These are phyloP conservation scores for Pseudomugil tenellus DNA, from an alignment of 2,797 vertebrate species.

Conservation along the genomic window DNA sequence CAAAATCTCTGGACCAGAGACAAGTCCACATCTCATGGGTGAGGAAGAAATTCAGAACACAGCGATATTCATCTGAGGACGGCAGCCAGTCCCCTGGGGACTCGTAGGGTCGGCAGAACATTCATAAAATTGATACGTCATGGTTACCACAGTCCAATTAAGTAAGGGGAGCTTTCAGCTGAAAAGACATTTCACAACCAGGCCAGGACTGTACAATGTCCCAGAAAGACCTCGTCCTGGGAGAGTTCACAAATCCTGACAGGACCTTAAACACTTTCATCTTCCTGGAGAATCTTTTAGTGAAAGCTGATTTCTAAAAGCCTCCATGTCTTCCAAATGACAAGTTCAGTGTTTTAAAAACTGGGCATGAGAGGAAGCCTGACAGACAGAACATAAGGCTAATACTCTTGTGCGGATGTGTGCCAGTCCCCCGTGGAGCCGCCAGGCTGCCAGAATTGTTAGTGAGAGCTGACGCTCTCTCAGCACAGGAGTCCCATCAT, in stretches of 20 bases:
- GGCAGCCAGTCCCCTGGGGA: slow-evolving; percentile 59
- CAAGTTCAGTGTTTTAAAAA: slow-evolving; percentile 44
- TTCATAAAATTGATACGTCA: slow-evolving; percentile 51
- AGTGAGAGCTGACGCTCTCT: slow-evolving; percentile 57
- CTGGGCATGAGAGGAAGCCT: slow-evolving; percentile 46
- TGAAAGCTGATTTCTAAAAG: slow-evolving; percentile 51
- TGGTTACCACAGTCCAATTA: slow-evolving; percentile 48
- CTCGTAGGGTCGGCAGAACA: slow-evolving; percentile 34
- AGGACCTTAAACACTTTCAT: slow-evolving; percentile 45
- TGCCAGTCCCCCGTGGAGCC: slow-evolving; percentile 62
- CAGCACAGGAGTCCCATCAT: slow-evolving; percentile 57
- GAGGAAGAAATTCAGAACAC: slow-evolving; percentile 56
- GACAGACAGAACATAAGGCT: slow-evolving; percentile 57
- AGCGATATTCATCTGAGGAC: slow-evolving; percentile 52
- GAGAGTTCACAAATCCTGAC: slow-evolving; percentile 51
- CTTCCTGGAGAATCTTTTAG: slow-evolving; percentile 18
- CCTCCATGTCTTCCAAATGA: slow-evolving; percentile 43
- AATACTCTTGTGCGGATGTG: slow-evolving; percentile 34
- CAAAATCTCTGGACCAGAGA: slow-evolving; percentile 30
- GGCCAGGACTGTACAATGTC: slow-evolving; percentile 45
- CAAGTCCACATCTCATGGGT: slow-evolving; percentile 35
- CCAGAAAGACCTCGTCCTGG: slow-evolving; percentile 41
- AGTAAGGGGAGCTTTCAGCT: slow-evolving; percentile 44
- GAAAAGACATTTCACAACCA: slow-evolving; percentile 44
- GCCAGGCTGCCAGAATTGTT: slow-evolving; percentile 50